Evolutionary conservation across 1,140 invertebrate genomes (phyloP).

Genomic region (Aphidius gifuensis): DNA sequence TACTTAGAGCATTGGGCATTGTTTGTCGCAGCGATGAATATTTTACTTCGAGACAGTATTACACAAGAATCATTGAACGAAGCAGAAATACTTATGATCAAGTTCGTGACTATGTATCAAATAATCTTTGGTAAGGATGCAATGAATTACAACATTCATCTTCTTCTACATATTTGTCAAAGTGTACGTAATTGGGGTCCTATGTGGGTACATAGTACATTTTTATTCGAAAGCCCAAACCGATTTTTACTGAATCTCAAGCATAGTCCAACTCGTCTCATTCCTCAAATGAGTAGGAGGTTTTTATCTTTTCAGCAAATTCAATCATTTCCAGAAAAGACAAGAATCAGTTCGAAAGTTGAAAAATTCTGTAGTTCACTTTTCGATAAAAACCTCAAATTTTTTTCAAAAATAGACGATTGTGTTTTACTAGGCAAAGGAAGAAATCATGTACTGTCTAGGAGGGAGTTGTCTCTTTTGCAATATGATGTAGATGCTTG

Average conservation of each 20-base stretch:
- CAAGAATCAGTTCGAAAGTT: no score
- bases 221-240: conserved; percentile 19
- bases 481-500: no score
- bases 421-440: no score
- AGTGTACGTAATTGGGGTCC: conserved; percentile 17
- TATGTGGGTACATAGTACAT: conserved; percentile 16
- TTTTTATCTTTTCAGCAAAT: no score
- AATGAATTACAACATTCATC: conserved; percentile 20
- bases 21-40: conserved; percentile 16
- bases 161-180: conserved; percentile 5
- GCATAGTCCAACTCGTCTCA: no score
- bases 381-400: no score
- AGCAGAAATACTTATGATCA: background rate
- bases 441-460: no score
- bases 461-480: no score
- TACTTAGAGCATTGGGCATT: conserved; percentile 19
- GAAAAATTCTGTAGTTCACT: no score
- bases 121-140: conserved; percentile 8
- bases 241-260: conserved; percentile 14
- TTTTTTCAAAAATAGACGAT: no score
- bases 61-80: conserved; percentile 1
- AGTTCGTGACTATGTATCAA: conserved; percentile 11
- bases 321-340: no score
- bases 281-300: no score
- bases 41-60: conserved; percentile 16